Percentiles rank a stretch among this genome's conserved stretches.
Conservation (phyloP, 23 tunicate genomes). For the Phallusia fumigata region DNA sequence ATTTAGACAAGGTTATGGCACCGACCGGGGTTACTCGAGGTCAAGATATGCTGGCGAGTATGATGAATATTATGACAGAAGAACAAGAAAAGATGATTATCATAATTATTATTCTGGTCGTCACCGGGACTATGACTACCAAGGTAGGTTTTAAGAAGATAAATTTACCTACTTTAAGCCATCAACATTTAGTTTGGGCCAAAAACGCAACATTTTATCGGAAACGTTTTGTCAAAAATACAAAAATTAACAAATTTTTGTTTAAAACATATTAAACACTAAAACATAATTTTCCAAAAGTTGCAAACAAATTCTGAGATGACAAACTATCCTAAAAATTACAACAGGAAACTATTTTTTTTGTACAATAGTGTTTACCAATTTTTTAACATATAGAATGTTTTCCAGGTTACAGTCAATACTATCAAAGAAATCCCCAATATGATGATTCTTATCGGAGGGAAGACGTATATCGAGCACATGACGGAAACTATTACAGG, state of each 20-base stretch:
- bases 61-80: slow-evolving; percentile 1
- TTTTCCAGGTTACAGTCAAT: slow-evolving; percentile 9
- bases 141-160: not conserved
- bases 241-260: too few species aligned
- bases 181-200: too few species aligned
- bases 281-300: too few species aligned
- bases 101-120: not conserved
- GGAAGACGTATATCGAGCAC: slow-evolving; percentile 1
- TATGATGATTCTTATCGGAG: not conserved
- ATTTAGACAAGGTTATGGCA: slow-evolving; percentile 9
- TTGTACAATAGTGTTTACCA: too few species aligned
- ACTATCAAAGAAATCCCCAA: not conserved
- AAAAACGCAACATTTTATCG: too few species aligned
- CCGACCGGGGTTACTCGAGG: not conserved
- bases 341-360: too few species aligned
- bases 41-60: not conserved
- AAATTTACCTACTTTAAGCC: too few species aligned
- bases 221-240: too few species aligned
- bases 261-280: too few species aligned
- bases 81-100: slow-evolving; percentile 14
- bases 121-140: not conserved
- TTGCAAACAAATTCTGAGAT: too few species aligned
- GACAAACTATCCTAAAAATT: too few species aligned
- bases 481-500: slow-evolving; percentile 9
- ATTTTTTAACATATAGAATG: too few species aligned